These are phyloP conservation scores for Anthonomus grandis DNA, from an alignment of 1,140 invertebrate species.

Conservation along the genomic window DNA sequence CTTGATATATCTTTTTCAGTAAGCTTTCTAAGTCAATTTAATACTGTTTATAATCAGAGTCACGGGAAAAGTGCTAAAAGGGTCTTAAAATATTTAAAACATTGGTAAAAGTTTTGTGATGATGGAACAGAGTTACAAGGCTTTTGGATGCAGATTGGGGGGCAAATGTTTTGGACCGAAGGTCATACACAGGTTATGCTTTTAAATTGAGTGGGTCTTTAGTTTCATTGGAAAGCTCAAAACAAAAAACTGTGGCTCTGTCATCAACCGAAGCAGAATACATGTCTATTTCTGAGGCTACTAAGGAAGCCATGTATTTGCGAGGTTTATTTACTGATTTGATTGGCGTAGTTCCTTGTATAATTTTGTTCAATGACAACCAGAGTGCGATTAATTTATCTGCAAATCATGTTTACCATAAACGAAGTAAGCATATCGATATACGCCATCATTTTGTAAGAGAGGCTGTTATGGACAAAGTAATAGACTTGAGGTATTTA, in stretches of 20 bases:
- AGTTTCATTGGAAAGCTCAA: slow-evolving; percentile 39
- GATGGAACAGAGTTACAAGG: slow-evolving; percentile 30
- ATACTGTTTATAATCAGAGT: slow-evolving; percentile 31
- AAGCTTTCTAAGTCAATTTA: slow-evolving; percentile 45
- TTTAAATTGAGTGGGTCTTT: slow-evolving; percentile 32
- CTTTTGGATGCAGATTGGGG: slow-evolving; percentile 34
- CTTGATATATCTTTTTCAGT: slow-evolving; percentile 52
- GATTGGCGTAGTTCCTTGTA: neutral
- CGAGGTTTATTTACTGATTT: slow-evolving; percentile 10
- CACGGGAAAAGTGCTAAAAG: slow-evolving; percentile 48
- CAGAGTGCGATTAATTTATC: slow-evolving; percentile 14
- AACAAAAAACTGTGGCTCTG: slow-evolving; percentile 41
- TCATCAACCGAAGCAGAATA: slow-evolving; percentile 47
- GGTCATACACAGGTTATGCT: slow-evolving; percentile 39
- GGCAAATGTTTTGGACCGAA: slow-evolving; percentile 27
- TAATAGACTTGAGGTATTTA: slow-evolving; percentile 33
- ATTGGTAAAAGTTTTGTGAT: slow-evolving; percentile 17
- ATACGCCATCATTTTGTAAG: slow-evolving; percentile 44
- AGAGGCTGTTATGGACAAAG: slow-evolving; percentile 14
- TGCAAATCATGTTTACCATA: slow-evolving; percentile 43
- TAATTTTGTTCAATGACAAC: too few species aligned
- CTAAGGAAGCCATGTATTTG: slow-evolving; percentile 14
- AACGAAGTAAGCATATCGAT: slow-evolving; percentile 49
- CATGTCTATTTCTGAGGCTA: slow-evolving; percentile 35
- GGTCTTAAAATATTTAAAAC: slow-evolving; percentile 49